phyloP scores from a whole-genome alignment of 2,113 vertebrate species.

The Tauraco erythrolophus region DNA sequence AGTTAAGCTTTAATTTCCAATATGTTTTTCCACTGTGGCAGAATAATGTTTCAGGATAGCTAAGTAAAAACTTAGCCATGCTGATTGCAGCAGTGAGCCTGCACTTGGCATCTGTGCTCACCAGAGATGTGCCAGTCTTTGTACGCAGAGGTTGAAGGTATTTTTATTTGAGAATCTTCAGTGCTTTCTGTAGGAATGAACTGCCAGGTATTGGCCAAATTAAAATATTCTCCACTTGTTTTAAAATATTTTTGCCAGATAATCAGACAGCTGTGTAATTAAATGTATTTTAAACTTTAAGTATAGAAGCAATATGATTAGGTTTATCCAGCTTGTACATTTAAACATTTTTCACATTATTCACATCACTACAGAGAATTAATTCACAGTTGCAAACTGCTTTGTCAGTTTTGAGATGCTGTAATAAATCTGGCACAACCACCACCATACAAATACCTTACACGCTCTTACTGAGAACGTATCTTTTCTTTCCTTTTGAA shows the following conservation, averaged over 20 bases:
- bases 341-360: neutral
- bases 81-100: neutral
- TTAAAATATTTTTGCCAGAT: neutral
- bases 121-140: neutral
- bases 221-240: neutral
- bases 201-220: neutral
- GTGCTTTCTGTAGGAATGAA: neutral
- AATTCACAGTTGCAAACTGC: neutral
- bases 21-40: neutral
- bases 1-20: neutral
- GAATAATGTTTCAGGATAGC: neutral
- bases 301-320: neutral
- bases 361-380: neutral
- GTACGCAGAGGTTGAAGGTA: accelerated
- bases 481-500: neutral
- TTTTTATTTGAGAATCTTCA: neutral
- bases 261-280: neutral
- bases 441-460: neutral
- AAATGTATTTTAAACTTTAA: neutral
- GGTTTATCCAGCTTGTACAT: neutral
- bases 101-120: neutral
- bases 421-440: neutral
- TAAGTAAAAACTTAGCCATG: neutral
- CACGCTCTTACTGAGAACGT: neutral
- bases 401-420: neutral